Evolutionary conservation across 2,888 invertebrate species (phyloP).

Genomic region (Diachrysia chrysitis): DNA sequence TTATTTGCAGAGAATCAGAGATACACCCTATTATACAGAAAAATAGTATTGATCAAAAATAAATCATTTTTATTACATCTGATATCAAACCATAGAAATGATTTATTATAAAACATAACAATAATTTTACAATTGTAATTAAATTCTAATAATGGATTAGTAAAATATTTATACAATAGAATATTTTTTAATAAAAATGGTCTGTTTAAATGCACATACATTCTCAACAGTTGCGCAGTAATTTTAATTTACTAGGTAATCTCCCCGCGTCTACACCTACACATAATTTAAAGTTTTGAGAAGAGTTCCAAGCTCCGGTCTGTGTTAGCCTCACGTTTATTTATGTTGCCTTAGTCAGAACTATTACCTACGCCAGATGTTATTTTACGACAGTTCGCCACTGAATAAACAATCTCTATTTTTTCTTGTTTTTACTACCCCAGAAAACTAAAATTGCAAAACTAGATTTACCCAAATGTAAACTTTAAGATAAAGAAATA

Average conservation of each 20-base stretch:
- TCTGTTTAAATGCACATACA: not conserved
- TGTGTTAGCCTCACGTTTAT: conserved; percentile 82
- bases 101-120: not conserved
- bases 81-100: not conserved
- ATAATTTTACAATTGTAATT: not conserved
- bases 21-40: not conserved
- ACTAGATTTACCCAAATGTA: not conserved
- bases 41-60: not conserved
- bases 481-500: conserved; percentile 7
- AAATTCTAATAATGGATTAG: not conserved
- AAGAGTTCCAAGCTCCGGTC: conserved; percentile 64
- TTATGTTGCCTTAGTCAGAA: conserved; percentile 86
- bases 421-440: conserved; percentile 63
- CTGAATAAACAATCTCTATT: conserved; percentile 78
- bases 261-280: conserved; percentile 34
- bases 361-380: conserved; percentile 86
- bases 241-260: conserved; percentile 26
- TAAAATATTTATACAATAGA: not conserved
- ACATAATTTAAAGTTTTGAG: conserved; percentile 60
- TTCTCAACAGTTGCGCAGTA: not conserved
- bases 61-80: not conserved
- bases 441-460: conserved; percentile 13
- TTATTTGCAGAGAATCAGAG: not conserved
- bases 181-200: not conserved
- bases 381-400: conserved; percentile 84